phyloP scores from a whole-genome alignment of 2,797 vertebrate genomes.

The Myotis myotis region DNA sequence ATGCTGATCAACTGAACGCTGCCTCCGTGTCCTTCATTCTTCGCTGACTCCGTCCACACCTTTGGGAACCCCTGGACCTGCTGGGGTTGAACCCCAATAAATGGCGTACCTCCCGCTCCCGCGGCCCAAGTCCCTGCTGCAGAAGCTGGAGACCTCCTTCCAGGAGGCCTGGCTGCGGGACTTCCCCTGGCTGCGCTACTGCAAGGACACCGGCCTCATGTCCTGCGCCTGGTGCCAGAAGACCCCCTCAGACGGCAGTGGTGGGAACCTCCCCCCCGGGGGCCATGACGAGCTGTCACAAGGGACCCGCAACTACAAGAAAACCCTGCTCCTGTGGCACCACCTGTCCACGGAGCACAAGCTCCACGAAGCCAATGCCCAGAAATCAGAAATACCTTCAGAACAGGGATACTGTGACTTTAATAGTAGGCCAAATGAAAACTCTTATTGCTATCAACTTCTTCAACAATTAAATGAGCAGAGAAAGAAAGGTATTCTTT shows the following conservation, averaged over 20 bases:
- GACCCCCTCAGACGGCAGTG: slow-evolving; percentile 82
- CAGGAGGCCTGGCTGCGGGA: slow-evolving; percentile 95
- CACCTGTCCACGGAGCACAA: slow-evolving; percentile 96
- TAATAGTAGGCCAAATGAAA: slow-evolving; percentile 95
- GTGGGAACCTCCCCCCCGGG: slow-evolving; percentile 61
- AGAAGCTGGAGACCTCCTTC: slow-evolving; percentile 94
- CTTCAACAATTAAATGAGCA: slow-evolving; percentile 85
- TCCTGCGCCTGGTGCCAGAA: slow-evolving; percentile 96
- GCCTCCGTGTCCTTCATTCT: too few relatives aligned
- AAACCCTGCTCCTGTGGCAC: slow-evolving; percentile 94
- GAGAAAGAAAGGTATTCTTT: too few relatives aligned
- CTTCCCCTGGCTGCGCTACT: slow-evolving; percentile 96
- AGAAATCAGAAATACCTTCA: slow-evolving; percentile 91
- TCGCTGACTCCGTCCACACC: too few relatives aligned
- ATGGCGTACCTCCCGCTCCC: slow-evolving; percentile 89
- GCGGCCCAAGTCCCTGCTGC: slow-evolving; percentile 94
- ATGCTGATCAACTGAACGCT: too few relatives aligned
- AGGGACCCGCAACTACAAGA: slow-evolving; percentile 96
- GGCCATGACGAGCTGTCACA: slow-evolving; percentile 94
- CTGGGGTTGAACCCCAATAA: too few relatives aligned
- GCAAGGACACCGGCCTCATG: slow-evolving; percentile 95
- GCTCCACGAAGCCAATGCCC: slow-evolving; percentile 92
- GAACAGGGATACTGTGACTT: slow-evolving; percentile 94
- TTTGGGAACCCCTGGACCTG: too few relatives aligned
- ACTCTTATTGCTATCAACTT: slow-evolving; percentile 99